A percentile compares a stretch with the other conserved stretches of the same genome.
phyloP scores from a whole-genome alignment of 2,888 invertebrate genomes.

The Ischnus inquisitorius region DNA sequence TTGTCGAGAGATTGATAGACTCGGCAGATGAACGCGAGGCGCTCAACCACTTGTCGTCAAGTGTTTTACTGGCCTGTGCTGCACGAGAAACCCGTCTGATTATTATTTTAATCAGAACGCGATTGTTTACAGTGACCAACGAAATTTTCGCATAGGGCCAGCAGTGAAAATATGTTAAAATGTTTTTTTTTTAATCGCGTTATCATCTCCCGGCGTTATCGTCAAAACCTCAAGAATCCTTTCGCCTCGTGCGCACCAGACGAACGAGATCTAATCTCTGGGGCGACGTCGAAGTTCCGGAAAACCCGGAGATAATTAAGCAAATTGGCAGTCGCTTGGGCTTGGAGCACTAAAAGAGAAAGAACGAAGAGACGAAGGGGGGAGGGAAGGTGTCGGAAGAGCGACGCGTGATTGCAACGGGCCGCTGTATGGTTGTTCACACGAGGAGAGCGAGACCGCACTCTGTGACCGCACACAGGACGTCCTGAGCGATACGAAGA shows the following conservation, averaged over 20 bases:
- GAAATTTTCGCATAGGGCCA: conserved; percentile 2
- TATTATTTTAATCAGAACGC: neutral
- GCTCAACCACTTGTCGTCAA: conserved; percentile 43
- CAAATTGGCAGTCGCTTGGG: conserved; percentile 73
- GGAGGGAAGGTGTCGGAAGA: conserved; percentile 73
- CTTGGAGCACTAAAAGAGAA: neutral
- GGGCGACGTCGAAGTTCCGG: conserved; percentile 70
- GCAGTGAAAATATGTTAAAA: neutral
- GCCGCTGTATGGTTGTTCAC: conserved; percentile 65
- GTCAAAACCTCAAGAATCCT: conserved; percentile 53
- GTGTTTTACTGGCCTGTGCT: neutral
- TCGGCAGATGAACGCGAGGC: conserved; percentile 25
- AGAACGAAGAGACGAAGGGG: conserved; percentile 22
- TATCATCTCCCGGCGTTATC: conserved; percentile 26
- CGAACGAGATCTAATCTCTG: conserved; percentile 60
- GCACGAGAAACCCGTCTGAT: neutral
- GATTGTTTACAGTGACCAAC: neutral
- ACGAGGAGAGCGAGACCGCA: conserved; percentile 75
- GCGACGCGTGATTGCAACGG: conserved; percentile 74
- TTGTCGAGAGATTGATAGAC: conserved; percentile 57
- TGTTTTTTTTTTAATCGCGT: conserved; percentile 8
- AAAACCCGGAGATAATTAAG: conserved; percentile 78
- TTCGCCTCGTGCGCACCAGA: conserved; percentile 32
- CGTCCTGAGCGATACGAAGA: conserved; percentile 82
- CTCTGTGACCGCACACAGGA: conserved; percentile 80